Conservation (phyloP, 1,140 invertebrate genomes). For the Drosophila trapezifrons region DNA sequence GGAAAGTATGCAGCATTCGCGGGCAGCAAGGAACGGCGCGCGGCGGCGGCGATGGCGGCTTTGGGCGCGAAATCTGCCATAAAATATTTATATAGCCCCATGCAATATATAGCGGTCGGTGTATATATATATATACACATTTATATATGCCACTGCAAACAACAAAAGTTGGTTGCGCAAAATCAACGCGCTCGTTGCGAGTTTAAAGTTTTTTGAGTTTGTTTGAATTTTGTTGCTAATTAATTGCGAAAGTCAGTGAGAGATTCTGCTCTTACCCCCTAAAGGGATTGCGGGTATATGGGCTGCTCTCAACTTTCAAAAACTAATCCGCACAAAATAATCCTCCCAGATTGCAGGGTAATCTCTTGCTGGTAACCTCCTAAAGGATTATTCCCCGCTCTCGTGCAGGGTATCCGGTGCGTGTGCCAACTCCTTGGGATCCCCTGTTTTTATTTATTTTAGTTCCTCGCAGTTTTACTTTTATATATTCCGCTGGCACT, state of each 20-base stretch:
- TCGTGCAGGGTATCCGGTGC: conserved; percentile 1
- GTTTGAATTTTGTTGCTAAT: conserved; percentile 82
- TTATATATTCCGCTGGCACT: conserved; percentile 42
- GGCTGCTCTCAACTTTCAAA: neutral
- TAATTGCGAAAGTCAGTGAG: conserved; percentile 73
- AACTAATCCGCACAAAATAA: neutral
- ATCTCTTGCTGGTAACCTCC: neutral
- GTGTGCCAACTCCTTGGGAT: neutral
- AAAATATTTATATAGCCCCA: conserved; percentile 68
- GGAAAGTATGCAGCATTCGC: conserved; percentile 69
- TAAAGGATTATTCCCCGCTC: neutral
- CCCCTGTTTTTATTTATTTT: conserved; percentile 19
- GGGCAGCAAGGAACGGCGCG: conserved; percentile 4
- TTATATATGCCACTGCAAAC: conserved; percentile 56
- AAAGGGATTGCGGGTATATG: conserved; percentile 16
- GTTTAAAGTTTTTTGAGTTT: conserved; percentile 65
- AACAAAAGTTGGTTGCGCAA: conserved; percentile 59
- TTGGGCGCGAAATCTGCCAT: conserved; percentile 71
- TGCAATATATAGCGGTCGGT: conserved; percentile 33
- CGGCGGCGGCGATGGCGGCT: conserved; percentile 13
- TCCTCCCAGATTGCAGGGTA: neutral
- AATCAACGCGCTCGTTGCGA: conserved; percentile 65
- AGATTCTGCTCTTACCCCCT: conserved; percentile 23
- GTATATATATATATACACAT: conserved; percentile 25
- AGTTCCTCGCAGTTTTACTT: conserved; percentile 36